These are phyloP conservation scores for Napeogenes inachia DNA, from an alignment of 2,888 invertebrate genomes.

Conservation along the genomic window DNA sequence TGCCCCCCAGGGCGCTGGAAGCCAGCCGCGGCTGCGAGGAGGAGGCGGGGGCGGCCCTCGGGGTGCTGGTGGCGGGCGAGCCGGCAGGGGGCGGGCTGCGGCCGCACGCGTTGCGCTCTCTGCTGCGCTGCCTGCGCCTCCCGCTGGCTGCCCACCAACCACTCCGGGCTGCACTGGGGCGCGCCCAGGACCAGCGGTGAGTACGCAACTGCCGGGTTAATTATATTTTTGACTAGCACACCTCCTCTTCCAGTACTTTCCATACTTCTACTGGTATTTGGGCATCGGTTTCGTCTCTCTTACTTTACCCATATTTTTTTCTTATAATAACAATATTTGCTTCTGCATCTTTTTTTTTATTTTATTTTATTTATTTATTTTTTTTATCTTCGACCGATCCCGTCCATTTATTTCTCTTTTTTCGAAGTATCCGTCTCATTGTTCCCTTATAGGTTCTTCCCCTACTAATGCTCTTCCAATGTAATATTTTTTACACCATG, in stretches of 20 bases:
- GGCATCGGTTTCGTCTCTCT: too few species aligned
- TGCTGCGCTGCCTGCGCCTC: conserved; percentile 50
- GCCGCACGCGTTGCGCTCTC: conserved; percentile 37
- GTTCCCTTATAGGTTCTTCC: too few species aligned
- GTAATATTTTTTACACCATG: too few species aligned
- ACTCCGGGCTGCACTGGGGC: conserved; percentile 30
- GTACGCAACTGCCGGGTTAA: background rate
- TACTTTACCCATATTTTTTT: too few species aligned
- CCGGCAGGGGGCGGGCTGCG: conserved; percentile 33
- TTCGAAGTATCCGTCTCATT: too few species aligned
- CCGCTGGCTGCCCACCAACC: conserved; percentile 29
- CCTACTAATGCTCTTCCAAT: too few species aligned
- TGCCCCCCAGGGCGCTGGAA: conserved; percentile 52
- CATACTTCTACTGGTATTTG: too few species aligned
- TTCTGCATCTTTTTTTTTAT: too few species aligned
- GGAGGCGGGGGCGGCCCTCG: conserved; percentile 27
- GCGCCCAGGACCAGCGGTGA: conserved; percentile 27
- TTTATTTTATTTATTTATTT: too few species aligned
- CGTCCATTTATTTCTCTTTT: too few species aligned
- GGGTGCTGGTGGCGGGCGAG: conserved; percentile 8
- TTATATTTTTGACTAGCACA: background rate
- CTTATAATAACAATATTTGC: too few species aligned
- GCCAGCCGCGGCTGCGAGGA: conserved; percentile 48
- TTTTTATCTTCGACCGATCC: too few species aligned
- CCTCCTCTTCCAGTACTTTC: background rate